Evolutionary conservation across 2,888 invertebrate species (phyloP), one percentile per base, ranked within the genome.

Genomic region (Octodonta nipae): DNA sequence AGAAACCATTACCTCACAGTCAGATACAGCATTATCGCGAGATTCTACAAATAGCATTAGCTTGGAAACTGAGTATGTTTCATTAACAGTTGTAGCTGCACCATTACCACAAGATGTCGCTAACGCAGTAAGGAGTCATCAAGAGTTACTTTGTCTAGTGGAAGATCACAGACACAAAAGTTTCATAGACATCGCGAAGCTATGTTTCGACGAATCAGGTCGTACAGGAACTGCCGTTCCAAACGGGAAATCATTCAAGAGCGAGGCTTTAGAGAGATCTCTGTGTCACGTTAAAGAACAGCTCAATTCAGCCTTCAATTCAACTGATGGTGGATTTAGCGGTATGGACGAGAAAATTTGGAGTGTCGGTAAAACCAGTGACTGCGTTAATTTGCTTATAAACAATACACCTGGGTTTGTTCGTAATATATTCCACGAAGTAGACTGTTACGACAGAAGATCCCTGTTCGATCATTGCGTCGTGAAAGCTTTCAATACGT

Each of bases 311-410:
- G 70, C 73, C 6, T 78, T 84, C 47, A 55, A 63, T 2, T 70
- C 56, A 15, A 67, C 67, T 43, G 46, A 51, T 15, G 43, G 53
- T 3, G 55, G 57, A 11, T 67, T 65, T 39, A 49, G 51, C 12
- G 51, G 56, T 22, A 35, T 53, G n/a, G 36, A 48, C 63, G 67
- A 67, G 40, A 72, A 75, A 60, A 74, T 98, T 44, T 95, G 93
- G 93, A 78, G 86, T 3, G 80, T 95, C 43, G 93, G 96, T 0
- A 91, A 92, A 3, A 74, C 81, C 41, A 78, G 81, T 55, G 84
- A 83, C 54, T 88, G 91, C 29, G 76, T 87, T 2, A 98, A 96
- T 66, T 63, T 96, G 37, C 65, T 98, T 26, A 60, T 98, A 3
- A 95, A 95, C 60, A 68, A 75, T 39, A 77, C 83, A 1, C 49